phyloP scores from a whole-genome alignment of 2,797 vertebrate genomes.

The Xenopus petersii region DNA sequence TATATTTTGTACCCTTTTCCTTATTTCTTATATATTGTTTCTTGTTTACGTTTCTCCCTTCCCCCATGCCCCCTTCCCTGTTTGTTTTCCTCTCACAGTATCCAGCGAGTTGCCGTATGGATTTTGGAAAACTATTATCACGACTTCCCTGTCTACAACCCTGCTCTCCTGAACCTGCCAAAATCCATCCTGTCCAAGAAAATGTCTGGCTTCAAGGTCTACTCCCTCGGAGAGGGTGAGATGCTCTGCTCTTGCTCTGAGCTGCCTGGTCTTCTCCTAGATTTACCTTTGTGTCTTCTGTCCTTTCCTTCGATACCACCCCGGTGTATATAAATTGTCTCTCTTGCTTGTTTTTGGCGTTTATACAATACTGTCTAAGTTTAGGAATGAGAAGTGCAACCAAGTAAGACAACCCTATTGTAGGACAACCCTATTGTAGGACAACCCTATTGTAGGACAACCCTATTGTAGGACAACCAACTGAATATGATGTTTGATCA shows the following conservation, averaged over 20 bases:
- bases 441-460: too few relatives aligned
- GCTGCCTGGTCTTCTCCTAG: background rate
- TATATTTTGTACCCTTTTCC: background rate
- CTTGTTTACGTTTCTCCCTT: background rate
- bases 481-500: too few relatives aligned
- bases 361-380: too few relatives aligned
- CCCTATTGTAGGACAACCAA: too few relatives aligned
- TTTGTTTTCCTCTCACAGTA: slow-evolving; percentile 67
- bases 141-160: slow-evolving; percentile 91
- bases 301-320: slow-evolving; percentile 2
- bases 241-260: slow-evolving; percentile 24
- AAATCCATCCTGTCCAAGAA: slow-evolving; percentile 93
- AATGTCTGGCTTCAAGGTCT: slow-evolving; percentile 91
- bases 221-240: slow-evolving; percentile 91
- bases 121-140: slow-evolving; percentile 92
- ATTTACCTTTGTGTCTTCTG: slow-evolving; percentile 17
- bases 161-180: slow-evolving; percentile 87
- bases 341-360: background rate
- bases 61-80: slow-evolving; percentile 14
- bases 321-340: background rate
- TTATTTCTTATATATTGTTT: background rate
- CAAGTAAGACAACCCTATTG: too few relatives aligned
- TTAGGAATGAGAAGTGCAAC: too few relatives aligned
- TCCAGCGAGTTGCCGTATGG: slow-evolving; percentile 88
- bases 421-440: too few relatives aligned